Conservation (phyloP, 2,113 vertebrate genomes). For the Xerus inauris region DNA sequence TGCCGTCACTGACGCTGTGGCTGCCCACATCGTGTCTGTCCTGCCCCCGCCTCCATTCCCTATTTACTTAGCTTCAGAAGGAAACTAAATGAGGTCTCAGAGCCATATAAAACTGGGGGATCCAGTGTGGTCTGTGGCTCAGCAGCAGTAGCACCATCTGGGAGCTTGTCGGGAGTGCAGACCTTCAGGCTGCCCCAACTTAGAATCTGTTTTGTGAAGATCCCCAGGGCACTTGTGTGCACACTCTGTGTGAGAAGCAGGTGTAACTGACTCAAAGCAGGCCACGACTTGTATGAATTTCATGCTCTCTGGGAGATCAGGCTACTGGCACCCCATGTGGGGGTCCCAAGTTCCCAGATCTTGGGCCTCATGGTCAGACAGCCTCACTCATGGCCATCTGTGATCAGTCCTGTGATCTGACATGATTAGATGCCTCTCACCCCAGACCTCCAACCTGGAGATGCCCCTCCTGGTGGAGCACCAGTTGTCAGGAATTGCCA, state of each 20-base stretch:
- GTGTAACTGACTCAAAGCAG: not conserved
- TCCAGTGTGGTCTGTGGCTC: no score
- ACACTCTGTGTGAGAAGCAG: not conserved
- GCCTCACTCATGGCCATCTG: not conserved
- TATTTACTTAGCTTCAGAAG: not conserved
- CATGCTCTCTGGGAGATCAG: not conserved
- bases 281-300: not conserved
- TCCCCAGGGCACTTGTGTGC: not conserved
- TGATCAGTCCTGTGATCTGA: not conserved
- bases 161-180: not conserved
- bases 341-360: not conserved
- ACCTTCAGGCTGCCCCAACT: not conserved
- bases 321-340: not conserved
- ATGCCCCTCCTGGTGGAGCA: not conserved
- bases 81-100: not conserved
- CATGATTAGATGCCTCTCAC: not conserved
- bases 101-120: not conserved
- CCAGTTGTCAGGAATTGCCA: not conserved
- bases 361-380: not conserved
- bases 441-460: not conserved
- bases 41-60: fast-evolving
- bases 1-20: not conserved
- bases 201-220: not conserved
- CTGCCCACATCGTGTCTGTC: not conserved
- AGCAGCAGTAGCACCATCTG: fast-evolving